Percentiles rank a stretch among this genome's conserved stretches.
Conservation (phyloP, 53 echinoderm and acorn worm species). For the Apostichopus leukothele region DNA sequence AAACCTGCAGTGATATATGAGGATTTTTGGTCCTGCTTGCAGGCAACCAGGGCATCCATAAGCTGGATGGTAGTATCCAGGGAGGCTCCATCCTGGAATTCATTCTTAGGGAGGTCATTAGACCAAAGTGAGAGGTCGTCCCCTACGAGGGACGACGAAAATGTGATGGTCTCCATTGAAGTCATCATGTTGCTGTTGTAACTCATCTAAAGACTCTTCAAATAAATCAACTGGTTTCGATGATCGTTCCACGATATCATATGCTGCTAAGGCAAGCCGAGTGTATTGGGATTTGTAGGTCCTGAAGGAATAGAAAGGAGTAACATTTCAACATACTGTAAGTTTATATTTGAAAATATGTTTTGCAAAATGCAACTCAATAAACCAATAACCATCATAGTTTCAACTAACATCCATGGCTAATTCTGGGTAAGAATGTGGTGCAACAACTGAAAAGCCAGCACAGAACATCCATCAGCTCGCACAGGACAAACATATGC, state of each 20-base stretch:
- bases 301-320: conserved; percentile 6
- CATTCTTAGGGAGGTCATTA: conserved; percentile 21
- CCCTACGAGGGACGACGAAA: conserved; percentile 32
- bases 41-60: conserved; percentile 38
- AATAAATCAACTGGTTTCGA: conserved; percentile 21
- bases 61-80: conserved; percentile 36
- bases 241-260: conserved; percentile 21
- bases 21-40: conserved; percentile 24
- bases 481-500: too few relatives aligned
- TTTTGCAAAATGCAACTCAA: neutral
- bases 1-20: neutral
- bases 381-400: too few relatives aligned
- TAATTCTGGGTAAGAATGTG: too few relatives aligned
- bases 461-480: too few relatives aligned
- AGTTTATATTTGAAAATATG: neutral
- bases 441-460: too few relatives aligned
- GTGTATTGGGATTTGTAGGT: conserved; percentile 26
- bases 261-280: conserved; percentile 40
- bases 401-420: too few relatives aligned
- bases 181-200: conserved; percentile 39
- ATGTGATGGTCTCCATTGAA: conserved; percentile 11
- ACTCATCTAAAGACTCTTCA: conserved; percentile 1
- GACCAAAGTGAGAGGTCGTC: conserved; percentile 45
- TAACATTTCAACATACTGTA: neutral
- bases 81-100: conserved; percentile 44